A percentile compares a stretch with the other conserved stretches of the same genome.
Evolutionary conservation across 2,888 invertebrate species (phyloP).

Genomic region (Macrophya annulata): DNA sequence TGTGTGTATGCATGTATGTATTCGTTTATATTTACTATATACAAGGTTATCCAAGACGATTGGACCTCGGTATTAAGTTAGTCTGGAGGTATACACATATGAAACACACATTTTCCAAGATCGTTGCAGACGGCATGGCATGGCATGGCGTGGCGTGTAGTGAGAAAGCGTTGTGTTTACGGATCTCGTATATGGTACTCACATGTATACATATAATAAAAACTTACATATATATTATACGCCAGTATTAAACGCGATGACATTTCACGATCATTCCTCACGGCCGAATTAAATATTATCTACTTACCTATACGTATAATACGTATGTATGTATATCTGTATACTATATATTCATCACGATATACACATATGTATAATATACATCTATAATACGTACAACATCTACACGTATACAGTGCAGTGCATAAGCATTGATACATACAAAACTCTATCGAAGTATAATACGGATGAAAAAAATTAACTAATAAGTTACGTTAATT

Average conservation of each 20-base stretch:
- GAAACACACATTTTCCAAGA: not conserved
- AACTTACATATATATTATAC: not conserved
- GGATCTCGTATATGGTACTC: not conserved
- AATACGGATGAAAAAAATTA: too few relatives aligned
- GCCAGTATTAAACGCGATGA: not conserved
- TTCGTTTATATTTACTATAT: too few relatives aligned
- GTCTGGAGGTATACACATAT: not conserved
- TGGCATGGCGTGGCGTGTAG: too few relatives aligned
- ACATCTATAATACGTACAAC: too few relatives aligned
- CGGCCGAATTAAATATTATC: not conserved
- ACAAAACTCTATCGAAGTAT: too few relatives aligned
- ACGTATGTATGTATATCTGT: not conserved
- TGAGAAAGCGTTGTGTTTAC: not conserved
- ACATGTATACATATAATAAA: not conserved
- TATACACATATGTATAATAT: too few relatives aligned
- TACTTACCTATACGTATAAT: too few relatives aligned
- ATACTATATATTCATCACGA: too few relatives aligned
- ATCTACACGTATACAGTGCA: too few relatives aligned
- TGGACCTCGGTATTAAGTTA: not conserved
- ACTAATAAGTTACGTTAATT: too few relatives aligned
- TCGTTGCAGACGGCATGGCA: not conserved
- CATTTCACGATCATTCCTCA: slow-evolving; percentile 18
- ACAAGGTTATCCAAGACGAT: not conserved
- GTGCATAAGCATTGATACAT: too few relatives aligned
- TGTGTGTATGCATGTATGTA: not conserved